phyloP scores from a whole-genome alignment of 2,888 invertebrate species.

The Melanotus villosus region DNA sequence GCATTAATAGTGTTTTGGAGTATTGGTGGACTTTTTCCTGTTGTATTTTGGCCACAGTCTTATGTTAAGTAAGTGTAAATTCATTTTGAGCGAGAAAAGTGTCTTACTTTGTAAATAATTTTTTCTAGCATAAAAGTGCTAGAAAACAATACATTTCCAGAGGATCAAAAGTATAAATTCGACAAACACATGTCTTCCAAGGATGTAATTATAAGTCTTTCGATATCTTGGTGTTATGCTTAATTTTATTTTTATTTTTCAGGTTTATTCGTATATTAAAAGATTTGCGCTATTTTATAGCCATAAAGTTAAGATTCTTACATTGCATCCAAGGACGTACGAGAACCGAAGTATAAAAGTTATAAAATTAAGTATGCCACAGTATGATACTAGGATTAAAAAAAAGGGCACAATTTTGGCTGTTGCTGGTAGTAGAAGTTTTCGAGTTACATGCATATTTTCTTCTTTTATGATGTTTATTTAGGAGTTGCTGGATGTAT shows the following conservation, averaged over 20 bases:
- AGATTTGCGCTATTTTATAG: neutral
- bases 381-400: neutral
- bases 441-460: neutral
- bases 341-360: neutral
- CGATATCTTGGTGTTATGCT: neutral
- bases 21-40: neutral
- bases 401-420: slow-evolving; percentile 14
- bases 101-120: neutral
- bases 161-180: neutral
- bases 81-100: neutral
- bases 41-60: slow-evolving; percentile 6
- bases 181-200: neutral
- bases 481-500: neutral
- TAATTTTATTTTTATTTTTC: neutral
- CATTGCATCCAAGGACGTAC: neutral
- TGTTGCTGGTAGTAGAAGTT: neutral
- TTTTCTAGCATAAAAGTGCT: neutral
- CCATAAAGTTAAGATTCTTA: slow-evolving; percentile 6
- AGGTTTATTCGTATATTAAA: slow-evolving; percentile 19
- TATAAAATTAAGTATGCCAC: neutral
- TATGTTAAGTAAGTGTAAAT: neutral
- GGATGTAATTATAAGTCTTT: slow-evolving; percentile 6
- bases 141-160: neutral
- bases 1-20: neutral
- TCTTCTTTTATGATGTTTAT: too few relatives aligned